Evolutionary conservation across 1,140 invertebrate species (phyloP), one percentile per base, ranked within the genome.

Genomic region (Colletes gigas): DNA sequence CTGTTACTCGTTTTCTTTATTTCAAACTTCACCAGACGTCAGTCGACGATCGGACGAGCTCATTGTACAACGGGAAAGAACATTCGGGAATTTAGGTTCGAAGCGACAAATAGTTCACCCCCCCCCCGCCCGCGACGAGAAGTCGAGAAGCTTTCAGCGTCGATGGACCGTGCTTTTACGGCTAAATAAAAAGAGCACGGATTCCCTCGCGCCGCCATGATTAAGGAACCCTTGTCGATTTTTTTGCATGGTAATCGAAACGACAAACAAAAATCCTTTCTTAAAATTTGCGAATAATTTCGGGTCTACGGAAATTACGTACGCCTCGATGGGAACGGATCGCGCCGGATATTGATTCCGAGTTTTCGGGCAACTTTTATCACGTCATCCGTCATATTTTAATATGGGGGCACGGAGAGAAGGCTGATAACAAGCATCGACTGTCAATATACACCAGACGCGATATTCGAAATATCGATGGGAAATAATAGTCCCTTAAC

Each of bases 11-110:
- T 72, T 85, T 82, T 86, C 81, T 83, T 83, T 86, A 86, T 83
- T 87, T 77, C 82, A 81, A 86, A 81, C 85, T 86, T 87, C 63
- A 55, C 84, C 78, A 81, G 85, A 87, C 82, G 77, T 81, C 83
- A 82, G 66, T 60, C 80, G 70, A 65, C 77, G 76, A 62, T 76
- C 68, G 74, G 81, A 87, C 77, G 85, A 84, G 82, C 84, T 87
- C 85, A 86, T 86, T 83, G 84, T 82, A 81, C 75, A 60, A 66
- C 39, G 59, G 57, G 30, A 78, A 79, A 87, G 76, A 86, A 84
- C 69, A 78, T 78, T 39, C 63, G 62, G 70, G 68, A 83, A 87
- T 87, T 86, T 86, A 72, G 78, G 76, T 84, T 81, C 59, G 15
- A 70, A 75, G 85, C 81, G 85, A 87, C 85, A 82, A 83, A 84